These are phyloP conservation scores for Coelinius sp. DNA, from an alignment of 2,888 invertebrate species.

Conservation along the genomic window DNA sequence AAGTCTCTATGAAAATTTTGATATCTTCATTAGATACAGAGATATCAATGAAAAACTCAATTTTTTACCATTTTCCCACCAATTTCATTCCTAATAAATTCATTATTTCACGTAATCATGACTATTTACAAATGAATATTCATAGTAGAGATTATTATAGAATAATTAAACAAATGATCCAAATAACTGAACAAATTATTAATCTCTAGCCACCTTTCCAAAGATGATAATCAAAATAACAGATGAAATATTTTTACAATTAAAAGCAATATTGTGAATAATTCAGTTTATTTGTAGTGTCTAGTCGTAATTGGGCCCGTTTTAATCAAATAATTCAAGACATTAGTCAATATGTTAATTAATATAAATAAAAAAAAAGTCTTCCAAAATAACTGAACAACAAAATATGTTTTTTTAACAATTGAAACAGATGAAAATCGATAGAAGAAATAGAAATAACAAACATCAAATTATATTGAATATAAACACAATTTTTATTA, in stretches of 20 bases:
- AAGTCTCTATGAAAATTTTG: too few relatives aligned
- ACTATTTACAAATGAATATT: too few relatives aligned
- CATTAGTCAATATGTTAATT: not conserved
- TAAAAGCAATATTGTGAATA: not conserved
- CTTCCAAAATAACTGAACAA: not conserved
- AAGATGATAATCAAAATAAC: constrained; percentile 4
- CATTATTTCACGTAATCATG: too few relatives aligned
- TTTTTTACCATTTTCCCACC: too few relatives aligned
- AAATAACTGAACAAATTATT: constrained; percentile 20
- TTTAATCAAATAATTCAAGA: too few relatives aligned
- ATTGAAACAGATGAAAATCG: constrained; percentile 4
- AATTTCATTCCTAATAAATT: too few relatives aligned
- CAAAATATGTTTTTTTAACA: not conserved
- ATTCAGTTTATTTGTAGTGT: constrained; percentile 2
- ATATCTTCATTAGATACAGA: too few relatives aligned
- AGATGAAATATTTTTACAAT: not conserved
- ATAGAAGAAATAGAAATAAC: not conserved
- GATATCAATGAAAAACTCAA: too few relatives aligned
- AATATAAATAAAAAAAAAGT: not conserved
- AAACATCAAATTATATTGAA: not conserved
- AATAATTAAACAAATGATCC: not conserved
- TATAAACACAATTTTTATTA: not conserved
- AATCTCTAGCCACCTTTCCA: constrained; percentile 22
- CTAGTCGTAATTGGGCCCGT: constrained; percentile 15
- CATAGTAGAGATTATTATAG: not conserved